These are phyloP conservation scores for Drosophila leonis DNA, from an alignment of 2,888 invertebrate genomes.

Conservation along the genomic window DNA sequence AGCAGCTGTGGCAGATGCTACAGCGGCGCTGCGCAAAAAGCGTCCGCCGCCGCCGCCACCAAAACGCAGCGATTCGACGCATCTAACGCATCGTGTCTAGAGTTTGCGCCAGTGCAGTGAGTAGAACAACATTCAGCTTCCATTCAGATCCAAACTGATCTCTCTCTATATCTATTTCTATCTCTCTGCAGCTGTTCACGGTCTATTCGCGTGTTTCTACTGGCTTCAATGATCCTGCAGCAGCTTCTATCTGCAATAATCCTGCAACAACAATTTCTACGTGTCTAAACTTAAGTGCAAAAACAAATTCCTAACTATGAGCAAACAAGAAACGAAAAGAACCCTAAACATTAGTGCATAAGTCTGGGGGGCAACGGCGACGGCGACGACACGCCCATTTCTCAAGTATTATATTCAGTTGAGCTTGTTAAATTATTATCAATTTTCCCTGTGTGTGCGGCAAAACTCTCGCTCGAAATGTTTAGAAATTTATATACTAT, in stretches of 20 bases:
- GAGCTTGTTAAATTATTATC: slow-evolving; percentile 15
- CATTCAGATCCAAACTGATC: not conserved
- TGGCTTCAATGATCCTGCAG: slow-evolving; percentile 16
- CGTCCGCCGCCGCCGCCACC: slow-evolving; percentile 96
- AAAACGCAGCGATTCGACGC: slow-evolving; percentile 94
- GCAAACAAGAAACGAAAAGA: slow-evolving; percentile 30
- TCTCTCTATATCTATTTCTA: not conserved
- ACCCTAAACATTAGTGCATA: slow-evolving; percentile 38
- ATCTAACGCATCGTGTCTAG: slow-evolving; percentile 87
- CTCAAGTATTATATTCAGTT: slow-evolving; percentile 73
- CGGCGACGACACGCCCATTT: slow-evolving; percentile 58
- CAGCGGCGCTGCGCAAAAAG: slow-evolving; percentile 87
- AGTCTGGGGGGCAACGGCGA: slow-evolving; percentile 41
- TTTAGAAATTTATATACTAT: not conserved
- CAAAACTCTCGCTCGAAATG: slow-evolving; percentile 23
- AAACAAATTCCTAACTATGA: slow-evolving; percentile 71
- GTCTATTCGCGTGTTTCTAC: not conserved
- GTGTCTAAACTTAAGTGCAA: slow-evolving; percentile 54
- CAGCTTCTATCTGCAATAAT: slow-evolving; percentile 5
- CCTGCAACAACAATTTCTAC: slow-evolving; percentile 26
- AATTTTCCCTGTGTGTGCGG: slow-evolving; percentile 22
- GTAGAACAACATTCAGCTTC: not conserved
- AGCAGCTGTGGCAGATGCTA: slow-evolving; percentile 46
- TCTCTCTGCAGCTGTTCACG: slow-evolving; percentile 3
- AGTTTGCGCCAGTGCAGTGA: slow-evolving; percentile 30